Evolutionary conservation across 2,113 vertebrate genomes (phyloP).

Genomic region (Gadus chalcogrammus): DNA sequence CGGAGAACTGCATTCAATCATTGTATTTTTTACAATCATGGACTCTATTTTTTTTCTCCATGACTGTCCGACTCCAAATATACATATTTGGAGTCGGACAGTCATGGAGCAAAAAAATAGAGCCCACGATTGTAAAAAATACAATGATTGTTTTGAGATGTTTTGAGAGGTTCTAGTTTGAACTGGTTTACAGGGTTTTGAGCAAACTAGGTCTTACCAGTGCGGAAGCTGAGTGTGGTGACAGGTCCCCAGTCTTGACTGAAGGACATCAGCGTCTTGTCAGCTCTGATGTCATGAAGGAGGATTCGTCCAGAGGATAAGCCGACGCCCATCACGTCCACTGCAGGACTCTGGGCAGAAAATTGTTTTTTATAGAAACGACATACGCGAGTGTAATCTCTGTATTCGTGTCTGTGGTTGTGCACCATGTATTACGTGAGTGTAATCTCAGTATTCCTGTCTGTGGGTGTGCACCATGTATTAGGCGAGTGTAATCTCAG

Average conservation of each 20-base stretch:
- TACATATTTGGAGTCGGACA: too few species aligned
- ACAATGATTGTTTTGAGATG: too few species aligned
- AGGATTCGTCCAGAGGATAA: conserved; percentile 84
- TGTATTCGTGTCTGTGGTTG: neutral
- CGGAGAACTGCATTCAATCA: too few species aligned
- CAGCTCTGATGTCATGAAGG: conserved; percentile 90
- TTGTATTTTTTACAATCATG: too few species aligned
- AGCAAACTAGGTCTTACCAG: neutral
- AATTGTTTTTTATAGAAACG: neutral
- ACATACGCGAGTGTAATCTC: neutral
- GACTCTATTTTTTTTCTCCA: too few species aligned
- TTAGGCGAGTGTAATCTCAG: neutral
- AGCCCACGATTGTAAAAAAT: too few species aligned
- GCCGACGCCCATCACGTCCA: conserved; percentile 89
- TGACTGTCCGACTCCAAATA: too few species aligned
- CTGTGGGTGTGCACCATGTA: neutral
- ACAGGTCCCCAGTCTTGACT: conserved; percentile 45
- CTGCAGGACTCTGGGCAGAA: conserved; percentile 83
- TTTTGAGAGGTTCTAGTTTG: neutral
- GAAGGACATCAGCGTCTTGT: conserved; percentile 88
- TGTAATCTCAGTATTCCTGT: neutral
- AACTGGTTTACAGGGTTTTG: neutral
- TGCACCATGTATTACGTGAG: neutral
- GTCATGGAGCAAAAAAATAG: too few species aligned
- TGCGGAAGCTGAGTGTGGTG: neutral